A percentile compares a stretch with the other conserved stretches of the same genome.
Evolutionary conservation across 2,888 invertebrate species (phyloP).

Genomic region (Tetheella fluctuosa): DNA sequence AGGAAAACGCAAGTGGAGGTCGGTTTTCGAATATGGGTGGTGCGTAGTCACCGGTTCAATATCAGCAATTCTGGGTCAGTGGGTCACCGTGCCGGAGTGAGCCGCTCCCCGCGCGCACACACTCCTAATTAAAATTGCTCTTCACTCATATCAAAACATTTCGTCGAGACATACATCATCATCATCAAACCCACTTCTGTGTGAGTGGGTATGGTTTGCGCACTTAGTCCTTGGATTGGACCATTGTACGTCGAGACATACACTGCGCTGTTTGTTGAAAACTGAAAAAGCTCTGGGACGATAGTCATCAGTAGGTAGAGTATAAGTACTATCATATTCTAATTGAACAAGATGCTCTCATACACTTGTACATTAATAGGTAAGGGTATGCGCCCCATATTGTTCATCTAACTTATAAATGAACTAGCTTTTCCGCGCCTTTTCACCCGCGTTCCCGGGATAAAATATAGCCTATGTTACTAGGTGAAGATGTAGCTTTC

Average conservation of each 20-base stretch:
- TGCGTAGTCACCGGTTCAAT: constrained; percentile 79
- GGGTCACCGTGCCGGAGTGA: constrained; percentile 74
- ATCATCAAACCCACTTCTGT: too few relatives aligned
- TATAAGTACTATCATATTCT: too few relatives aligned
- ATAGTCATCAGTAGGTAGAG: neutral
- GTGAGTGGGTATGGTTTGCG: too few relatives aligned
- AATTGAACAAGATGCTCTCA: too few relatives aligned
- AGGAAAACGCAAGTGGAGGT: constrained; percentile 77
- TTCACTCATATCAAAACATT: constrained; percentile 48
- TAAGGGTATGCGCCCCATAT: too few relatives aligned
- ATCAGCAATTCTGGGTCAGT: constrained; percentile 82
- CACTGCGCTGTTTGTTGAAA: neutral
- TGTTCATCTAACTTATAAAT: too few relatives aligned
- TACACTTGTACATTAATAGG: too few relatives aligned
- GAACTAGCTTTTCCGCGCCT: too few relatives aligned
- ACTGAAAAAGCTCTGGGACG: constrained; percentile 24
- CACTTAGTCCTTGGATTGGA: too few relatives aligned
- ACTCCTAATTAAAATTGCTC: constrained; percentile 68
- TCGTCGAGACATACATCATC: constrained; percentile 48
- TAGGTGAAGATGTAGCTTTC: too few relatives aligned
- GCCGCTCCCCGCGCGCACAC: constrained; percentile 57
- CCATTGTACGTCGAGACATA: constrained; percentile 49
- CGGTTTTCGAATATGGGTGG: constrained; percentile 74
- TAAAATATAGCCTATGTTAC: too few relatives aligned
- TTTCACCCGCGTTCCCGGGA: too few relatives aligned